Evolutionary conservation across 2,113 vertebrate species (phyloP).

Genomic region (Crotalus tigris): DNA sequence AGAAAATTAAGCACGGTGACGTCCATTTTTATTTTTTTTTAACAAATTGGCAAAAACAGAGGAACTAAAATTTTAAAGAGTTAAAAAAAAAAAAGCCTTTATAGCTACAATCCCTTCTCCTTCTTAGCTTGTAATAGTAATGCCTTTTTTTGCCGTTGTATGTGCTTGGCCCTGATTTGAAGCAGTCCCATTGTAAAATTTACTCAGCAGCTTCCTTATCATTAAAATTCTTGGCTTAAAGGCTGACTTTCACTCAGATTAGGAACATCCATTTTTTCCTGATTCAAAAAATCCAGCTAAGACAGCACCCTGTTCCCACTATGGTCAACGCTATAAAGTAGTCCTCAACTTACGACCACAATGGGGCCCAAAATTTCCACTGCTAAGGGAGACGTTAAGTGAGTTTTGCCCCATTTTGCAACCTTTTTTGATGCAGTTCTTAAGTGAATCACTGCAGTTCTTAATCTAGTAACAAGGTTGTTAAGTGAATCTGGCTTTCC

Average conservation of each 20-base stretch:
- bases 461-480: too few species aligned
- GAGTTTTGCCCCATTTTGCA: not conserved
- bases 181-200: not conserved
- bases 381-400: not conserved
- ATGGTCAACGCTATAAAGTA: not conserved
- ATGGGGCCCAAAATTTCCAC: not conserved
- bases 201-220: not conserved
- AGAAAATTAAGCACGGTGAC: not conserved
- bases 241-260: not conserved
- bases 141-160: not conserved
- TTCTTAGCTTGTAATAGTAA: not conserved
- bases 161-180: not conserved
- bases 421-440: not conserved
- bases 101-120: not conserved
- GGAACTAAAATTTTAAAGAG: not conserved
- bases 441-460: not conserved
- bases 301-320: not conserved
- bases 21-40: too few species aligned
- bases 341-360: not conserved
- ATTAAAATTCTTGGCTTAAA: not conserved
- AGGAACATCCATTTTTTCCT: not conserved
- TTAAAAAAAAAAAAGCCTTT: not conserved
- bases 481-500: not conserved
- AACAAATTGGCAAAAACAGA: too few species aligned
- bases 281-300: not conserved